Percentiles rank a stretch among this genome's conserved stretches.
These are phyloP conservation scores for Ennomos fuscantarius DNA, from an alignment of 2,888 invertebrate species.

Conservation along the genomic window DNA sequence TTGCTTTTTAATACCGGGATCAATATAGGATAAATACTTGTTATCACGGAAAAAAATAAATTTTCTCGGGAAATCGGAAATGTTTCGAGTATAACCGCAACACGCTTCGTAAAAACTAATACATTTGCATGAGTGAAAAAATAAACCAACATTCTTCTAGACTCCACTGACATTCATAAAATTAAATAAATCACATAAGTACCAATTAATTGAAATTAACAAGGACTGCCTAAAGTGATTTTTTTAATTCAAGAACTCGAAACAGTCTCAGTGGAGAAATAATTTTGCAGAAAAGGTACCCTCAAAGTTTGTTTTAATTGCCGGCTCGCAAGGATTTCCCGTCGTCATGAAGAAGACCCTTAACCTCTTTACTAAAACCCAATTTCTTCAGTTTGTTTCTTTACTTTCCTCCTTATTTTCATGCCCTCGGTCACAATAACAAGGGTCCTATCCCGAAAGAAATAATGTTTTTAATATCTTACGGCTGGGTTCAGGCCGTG, in stretches of 20 bases:
- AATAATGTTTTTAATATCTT: constrained; percentile 52
- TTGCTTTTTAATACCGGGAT: too few species aligned
- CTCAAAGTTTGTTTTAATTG: constrained; percentile 36
- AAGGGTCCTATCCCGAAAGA: constrained; percentile 43
- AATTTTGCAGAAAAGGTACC: constrained; percentile 28
- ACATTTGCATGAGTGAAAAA: not conserved
- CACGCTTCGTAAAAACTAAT: too few species aligned
- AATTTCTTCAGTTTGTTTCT: constrained; percentile 48
- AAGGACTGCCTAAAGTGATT: constrained; percentile 12
- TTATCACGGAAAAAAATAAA: too few species aligned
- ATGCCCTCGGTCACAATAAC: constrained; percentile 49
- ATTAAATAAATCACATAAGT: constrained; percentile 16
- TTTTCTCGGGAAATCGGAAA: too few species aligned
- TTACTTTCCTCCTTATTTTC: constrained; percentile 44
- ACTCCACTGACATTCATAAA: constrained; percentile 4
- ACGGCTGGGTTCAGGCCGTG: constrained; percentile 44
- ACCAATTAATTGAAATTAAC: constrained; percentile 27
- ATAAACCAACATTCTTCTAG: not conserved
- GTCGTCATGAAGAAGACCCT: constrained; percentile 38
- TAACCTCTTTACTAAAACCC: constrained; percentile 42
- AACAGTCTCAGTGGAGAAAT: constrained; percentile 21
- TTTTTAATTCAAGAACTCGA: constrained; percentile 18
- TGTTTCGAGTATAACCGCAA: too few species aligned
- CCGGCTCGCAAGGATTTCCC: constrained; percentile 33
- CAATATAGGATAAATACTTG: too few species aligned